Evolutionary conservation across 2,888 invertebrate species (phyloP).

Genomic region (Suillia variegata): DNA sequence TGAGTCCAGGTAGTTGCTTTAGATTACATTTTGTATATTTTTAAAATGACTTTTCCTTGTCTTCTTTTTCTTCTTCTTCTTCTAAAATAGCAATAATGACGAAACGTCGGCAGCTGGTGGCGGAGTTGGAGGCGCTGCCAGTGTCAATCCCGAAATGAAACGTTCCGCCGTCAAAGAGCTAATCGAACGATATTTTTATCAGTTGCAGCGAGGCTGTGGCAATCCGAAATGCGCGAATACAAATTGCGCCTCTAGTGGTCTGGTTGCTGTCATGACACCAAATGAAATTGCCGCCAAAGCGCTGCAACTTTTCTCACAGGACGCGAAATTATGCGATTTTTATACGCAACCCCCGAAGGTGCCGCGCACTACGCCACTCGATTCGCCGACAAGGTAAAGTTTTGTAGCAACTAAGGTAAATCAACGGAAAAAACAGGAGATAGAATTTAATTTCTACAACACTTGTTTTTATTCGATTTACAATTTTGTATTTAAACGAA

Average conservation of each 20-base stretch:
- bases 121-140: conserved; percentile 24
- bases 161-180: conserved; percentile 80
- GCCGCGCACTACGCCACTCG: conserved; percentile 12
- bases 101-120: conserved; percentile 29
- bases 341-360: conserved; percentile 56
- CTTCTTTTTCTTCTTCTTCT: no score
- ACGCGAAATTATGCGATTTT: conserved; percentile 80
- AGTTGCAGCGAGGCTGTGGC: conserved; percentile 90
- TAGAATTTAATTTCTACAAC: no score
- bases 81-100: conserved; percentile 30
- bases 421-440: no score
- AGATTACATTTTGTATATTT: no score
- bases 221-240: conserved; percentile 84
- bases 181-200: conserved; percentile 92
- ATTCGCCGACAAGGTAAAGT: conserved; percentile 33
- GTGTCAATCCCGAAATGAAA: conserved; percentile 67
- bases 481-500: no score
- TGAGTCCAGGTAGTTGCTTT: no score
- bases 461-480: no score
- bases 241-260: conserved; percentile 88
- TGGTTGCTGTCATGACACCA: conserved; percentile 76
- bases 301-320: conserved; percentile 82
- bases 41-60: no score
- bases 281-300: conserved; percentile 92
- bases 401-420: background rate